phyloP scores from a whole-genome alignment of 1,140 invertebrate genomes.

The honey bee (Apis mellifera) region Amel_HAv3.1 CM009943.2:1704501-1705000 shows the following conservation, averaged over 20 bases:
- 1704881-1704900: too few relatives aligned
- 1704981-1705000: too few relatives aligned
- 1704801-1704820: neutral
- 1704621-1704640: constrained; percentile 27
- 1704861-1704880: neutral
- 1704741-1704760: neutral
- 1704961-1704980: too few relatives aligned
- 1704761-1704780: neutral
- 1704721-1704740: constrained; percentile 12
- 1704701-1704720: constrained; percentile 19
- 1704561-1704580: neutral
- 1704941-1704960: too few relatives aligned
- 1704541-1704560: neutral
- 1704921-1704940: too few relatives aligned
- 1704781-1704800: neutral
- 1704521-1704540: neutral
- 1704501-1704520: neutral
- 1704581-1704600: constrained; percentile 1
- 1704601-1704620: constrained; percentile 36
- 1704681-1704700: constrained; percentile 7
- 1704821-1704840: neutral
- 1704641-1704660: constrained; percentile 1
- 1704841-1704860: neutral
- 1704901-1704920: too few relatives aligned
- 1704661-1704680: constrained; percentile 41